Conservation (phyloP, 2,888 invertebrate genomes). For the Chymomyza amoena region DNA sequence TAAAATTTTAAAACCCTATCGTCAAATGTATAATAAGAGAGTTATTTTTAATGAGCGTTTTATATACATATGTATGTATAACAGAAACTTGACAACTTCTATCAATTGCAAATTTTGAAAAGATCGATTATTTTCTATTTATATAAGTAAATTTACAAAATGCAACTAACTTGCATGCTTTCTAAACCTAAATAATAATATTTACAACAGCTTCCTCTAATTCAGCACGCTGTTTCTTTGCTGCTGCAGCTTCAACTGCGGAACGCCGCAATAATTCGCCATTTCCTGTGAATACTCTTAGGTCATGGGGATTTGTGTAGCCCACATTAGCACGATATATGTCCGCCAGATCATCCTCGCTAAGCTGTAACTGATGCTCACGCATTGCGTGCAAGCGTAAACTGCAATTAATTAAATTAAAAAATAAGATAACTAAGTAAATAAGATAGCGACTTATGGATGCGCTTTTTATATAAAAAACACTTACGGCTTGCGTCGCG, state of each 20-base stretch:
- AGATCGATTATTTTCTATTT: background rate
- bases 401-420: constrained; percentile 28
- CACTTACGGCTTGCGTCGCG: constrained; percentile 62
- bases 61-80: too few relatives aligned
- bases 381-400: constrained; percentile 54
- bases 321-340: constrained; percentile 46
- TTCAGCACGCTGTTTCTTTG: background rate
- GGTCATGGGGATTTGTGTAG: constrained; percentile 43
- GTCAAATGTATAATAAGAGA: too few relatives aligned
- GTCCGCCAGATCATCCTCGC: constrained; percentile 49
- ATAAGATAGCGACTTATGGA: too few relatives aligned
- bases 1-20: too few relatives aligned
- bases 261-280: constrained; percentile 35
- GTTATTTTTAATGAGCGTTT: too few relatives aligned
- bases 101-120: background rate
- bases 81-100: too few relatives aligned
- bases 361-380: constrained; percentile 50
- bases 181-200: constrained; percentile 18
- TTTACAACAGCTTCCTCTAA: constrained; percentile 18
- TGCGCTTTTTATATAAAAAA: too few relatives aligned
- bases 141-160: constrained; percentile 24
- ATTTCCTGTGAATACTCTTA: constrained; percentile 35
- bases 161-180: constrained; percentile 10
- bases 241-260: constrained; percentile 21
- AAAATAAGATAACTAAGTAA: background rate